phyloP scores from a whole-genome alignment of 2,888 invertebrate genomes.

The Nebria salina region DNA sequence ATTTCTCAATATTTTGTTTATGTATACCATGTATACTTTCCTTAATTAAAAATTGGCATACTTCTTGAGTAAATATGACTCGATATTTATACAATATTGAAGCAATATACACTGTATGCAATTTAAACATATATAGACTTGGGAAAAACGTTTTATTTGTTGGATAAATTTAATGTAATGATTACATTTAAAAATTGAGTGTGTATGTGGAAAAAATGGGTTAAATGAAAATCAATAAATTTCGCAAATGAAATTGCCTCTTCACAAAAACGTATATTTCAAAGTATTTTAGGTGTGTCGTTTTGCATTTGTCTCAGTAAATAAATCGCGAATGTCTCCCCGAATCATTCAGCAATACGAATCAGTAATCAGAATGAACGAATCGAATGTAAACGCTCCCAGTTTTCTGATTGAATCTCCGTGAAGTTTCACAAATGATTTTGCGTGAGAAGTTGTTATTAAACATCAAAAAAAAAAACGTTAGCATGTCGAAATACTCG shows the following conservation, averaged over 20 bases:
- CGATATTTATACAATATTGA: too few relatives aligned
- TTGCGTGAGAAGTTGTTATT: conserved; percentile 24
- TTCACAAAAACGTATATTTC: background rate
- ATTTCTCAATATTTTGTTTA: background rate
- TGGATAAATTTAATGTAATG: too few relatives aligned
- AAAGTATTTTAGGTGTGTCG: background rate
- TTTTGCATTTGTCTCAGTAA: background rate
- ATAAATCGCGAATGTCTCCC: background rate
- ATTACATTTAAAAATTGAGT: too few relatives aligned
- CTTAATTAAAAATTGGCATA: conserved; percentile 2
- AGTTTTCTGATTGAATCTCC: conserved; percentile 6
- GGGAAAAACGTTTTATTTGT: too few relatives aligned
- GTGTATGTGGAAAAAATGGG: background rate
- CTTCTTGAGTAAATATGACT: background rate
- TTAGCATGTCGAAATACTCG: conserved; percentile 15
- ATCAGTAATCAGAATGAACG: background rate
- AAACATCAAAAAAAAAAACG: background rate
- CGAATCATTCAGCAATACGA: background rate
- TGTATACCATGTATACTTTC: background rate
- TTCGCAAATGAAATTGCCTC: background rate
- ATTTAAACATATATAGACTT: too few relatives aligned
- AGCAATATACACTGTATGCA: too few relatives aligned
- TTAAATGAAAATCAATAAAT: background rate
- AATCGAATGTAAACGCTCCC: conserved; percentile 3
- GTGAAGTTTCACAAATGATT: conserved; percentile 19